phyloP scores from a whole-genome alignment of 2,113 vertebrate species.

The Scophthalmus maximus region DNA sequence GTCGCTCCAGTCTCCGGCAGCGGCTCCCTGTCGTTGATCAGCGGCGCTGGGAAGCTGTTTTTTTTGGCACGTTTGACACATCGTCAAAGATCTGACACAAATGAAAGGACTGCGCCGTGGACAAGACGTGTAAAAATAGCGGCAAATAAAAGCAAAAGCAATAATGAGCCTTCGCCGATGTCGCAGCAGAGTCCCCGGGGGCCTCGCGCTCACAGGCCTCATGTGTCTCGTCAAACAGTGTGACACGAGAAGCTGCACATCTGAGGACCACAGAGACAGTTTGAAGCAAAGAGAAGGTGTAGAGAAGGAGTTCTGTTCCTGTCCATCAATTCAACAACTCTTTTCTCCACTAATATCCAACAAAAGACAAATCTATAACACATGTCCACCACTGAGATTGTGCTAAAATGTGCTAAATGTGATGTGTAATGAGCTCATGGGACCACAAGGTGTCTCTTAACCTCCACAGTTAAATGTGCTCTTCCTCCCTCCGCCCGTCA shows the following conservation, averaged over 20 bases:
- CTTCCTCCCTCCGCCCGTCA: background rate
- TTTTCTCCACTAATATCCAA: background rate
- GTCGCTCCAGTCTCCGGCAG: slow-evolving; percentile 23
- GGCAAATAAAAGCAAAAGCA: slow-evolving; percentile 58
- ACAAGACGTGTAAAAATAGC: slow-evolving; percentile 73
- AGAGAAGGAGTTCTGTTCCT: background rate
- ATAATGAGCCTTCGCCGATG: slow-evolving; percentile 66
- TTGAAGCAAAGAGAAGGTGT: background rate
- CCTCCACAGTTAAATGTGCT: slow-evolving; percentile 65
- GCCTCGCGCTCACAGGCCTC: slow-evolving; percentile 40
- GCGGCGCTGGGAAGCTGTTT: slow-evolving; percentile 13
- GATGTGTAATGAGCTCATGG: slow-evolving; percentile 50
- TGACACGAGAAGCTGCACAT: slow-evolving; percentile 57
- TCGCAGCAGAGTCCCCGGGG: slow-evolving; percentile 65
- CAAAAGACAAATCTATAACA: background rate
- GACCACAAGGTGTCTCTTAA: slow-evolving; percentile 81
- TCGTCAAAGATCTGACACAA: slow-evolving; percentile 61
- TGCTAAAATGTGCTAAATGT: too few species aligned
- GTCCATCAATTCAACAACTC: background rate
- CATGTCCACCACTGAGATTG: background rate
- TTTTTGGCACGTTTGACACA: slow-evolving; percentile 53
- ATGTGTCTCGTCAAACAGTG: slow-evolving; percentile 47
- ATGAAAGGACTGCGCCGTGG: slow-evolving; percentile 52
- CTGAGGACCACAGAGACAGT: slow-evolving; percentile 21
- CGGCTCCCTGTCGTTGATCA: slow-evolving; percentile 54